Conservation (phyloP, 2,888 invertebrate genomes). For the Ametastegia equiseti region DNA sequence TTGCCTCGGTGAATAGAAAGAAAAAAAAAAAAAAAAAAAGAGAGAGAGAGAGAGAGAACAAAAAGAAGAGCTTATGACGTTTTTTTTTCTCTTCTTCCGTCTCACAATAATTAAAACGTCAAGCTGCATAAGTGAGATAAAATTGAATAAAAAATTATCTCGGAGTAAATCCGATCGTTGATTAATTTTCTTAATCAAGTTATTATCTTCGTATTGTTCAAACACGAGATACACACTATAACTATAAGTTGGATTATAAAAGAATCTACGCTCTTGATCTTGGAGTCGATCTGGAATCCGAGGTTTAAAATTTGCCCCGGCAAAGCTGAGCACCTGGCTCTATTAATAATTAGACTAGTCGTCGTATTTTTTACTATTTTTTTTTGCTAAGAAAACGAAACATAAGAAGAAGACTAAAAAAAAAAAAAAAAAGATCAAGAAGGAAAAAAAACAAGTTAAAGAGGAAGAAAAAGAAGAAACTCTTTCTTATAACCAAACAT, state of each 20-base stretch:
- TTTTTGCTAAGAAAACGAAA: no score
- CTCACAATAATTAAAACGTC: background rate
- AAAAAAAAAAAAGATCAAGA: no score
- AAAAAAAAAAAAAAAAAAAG: background rate
- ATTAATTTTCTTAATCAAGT: no score
- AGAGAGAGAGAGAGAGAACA: background rate
- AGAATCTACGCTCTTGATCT: no score
- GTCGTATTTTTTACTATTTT: no score
- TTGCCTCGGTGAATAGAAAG: conserved; percentile 18
- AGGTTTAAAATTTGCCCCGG: background rate
- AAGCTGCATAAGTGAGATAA: no score
- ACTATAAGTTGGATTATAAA: no score
- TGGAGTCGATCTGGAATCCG: background rate
- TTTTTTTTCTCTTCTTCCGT: background rate
- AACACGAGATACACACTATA: no score
- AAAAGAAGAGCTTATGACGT: background rate
- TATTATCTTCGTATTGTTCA: no score
- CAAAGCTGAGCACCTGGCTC: background rate
- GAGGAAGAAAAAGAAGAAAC: background rate
- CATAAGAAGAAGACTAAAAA: no score
- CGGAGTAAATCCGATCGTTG: no score
- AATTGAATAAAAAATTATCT: background rate
- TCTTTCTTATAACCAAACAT: background rate
- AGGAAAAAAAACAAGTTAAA: background rate
- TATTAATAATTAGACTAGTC: background rate